Base-by-base conservation (phyloP, 2,113 vertebrate genomes). In the Caranx melampygus region DNA sequence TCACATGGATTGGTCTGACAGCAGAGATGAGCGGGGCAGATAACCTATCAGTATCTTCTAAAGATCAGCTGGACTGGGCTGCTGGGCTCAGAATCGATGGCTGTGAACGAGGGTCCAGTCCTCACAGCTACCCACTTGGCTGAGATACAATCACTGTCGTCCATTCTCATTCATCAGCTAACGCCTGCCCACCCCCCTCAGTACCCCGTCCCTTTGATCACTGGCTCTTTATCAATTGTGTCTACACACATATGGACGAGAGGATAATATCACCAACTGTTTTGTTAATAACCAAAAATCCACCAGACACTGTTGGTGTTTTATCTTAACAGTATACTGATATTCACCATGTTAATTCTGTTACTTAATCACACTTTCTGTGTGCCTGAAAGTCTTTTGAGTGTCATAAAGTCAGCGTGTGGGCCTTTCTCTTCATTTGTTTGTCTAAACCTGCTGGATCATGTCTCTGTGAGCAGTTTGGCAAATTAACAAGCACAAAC, bases 31-130 rank as follows among this genome's bases (percentile, higher is more conserved):
- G 72, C 49, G 9, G 37, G 71, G 35, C 47, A 66, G 73, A 88
- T 60, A 81, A 69, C 58, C 75, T 8, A 45, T 85, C 87, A 35
- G 60, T 61, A 63, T 78, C 61, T 84, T 26, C 55, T 42, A 11
- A n/a, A 71, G 61, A 81, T 82, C 85, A 74, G 68, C 63, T 52
- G 66, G 64, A 78, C 12, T 55, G 58, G 64, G 75, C 72, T 11
- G 51, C 75, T 37, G 71, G 58, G 40, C 52, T 57, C 44, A 35
- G 21, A 78, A 78, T 85, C 72, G 13, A 81, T 80, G 73, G 16
- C 45, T 1, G 63, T 18, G 69, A 73, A 3, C 0, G 16, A 47
- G 49, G 52, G 66, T 60, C 68, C 57, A 9, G 54, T 74, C 78
- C 69, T 69, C 78, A 60, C 71, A 64, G 76, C 82, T 77, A 79